Conservation (phyloP, 2,797 vertebrate genomes). For the Eremophila alpestris region DNA sequence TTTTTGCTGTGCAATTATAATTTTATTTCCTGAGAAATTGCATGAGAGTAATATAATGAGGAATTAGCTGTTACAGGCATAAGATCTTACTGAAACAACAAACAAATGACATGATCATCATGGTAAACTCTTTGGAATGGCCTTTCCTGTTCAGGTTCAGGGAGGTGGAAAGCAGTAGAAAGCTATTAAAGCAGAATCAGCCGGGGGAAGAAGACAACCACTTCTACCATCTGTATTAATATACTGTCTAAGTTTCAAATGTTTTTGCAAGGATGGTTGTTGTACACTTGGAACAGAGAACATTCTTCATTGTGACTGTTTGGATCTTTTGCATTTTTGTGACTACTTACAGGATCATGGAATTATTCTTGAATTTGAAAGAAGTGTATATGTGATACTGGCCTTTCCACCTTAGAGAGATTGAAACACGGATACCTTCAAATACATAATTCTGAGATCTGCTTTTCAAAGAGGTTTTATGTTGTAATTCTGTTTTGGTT, state of each 20-base stretch:
- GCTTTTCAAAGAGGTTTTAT: neutral
- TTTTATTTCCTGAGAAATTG: conserved; percentile 59
- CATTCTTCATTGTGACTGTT: neutral
- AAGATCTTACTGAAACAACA: conserved; percentile 9
- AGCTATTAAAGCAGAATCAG: neutral
- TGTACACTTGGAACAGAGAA: neutral
- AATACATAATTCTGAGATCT: neutral
- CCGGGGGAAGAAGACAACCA: neutral
- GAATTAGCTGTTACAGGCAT: conserved; percentile 15
- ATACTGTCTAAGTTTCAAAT: neutral
- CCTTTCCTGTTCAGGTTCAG: neutral
- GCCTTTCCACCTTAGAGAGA: neutral
- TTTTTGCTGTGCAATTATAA: conserved; percentile 23
- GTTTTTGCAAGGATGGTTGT: neutral
- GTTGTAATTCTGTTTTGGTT: neutral
- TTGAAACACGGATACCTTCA: neutral
- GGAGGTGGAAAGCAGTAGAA: neutral
- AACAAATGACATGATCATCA: neutral
- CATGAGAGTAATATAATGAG: conserved; percentile 35
- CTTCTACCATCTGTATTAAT: neutral
- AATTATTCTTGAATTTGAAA: neutral
- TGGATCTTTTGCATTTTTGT: neutral
- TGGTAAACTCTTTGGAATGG: neutral
- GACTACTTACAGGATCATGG: neutral
- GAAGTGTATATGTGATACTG: neutral